A percentile compares a stretch with the other conserved stretches of the same genome.
These are phyloP conservation scores for Limonius californicus DNA, from an alignment of 1,140 invertebrate genomes.

Conservation along the genomic window DNA sequence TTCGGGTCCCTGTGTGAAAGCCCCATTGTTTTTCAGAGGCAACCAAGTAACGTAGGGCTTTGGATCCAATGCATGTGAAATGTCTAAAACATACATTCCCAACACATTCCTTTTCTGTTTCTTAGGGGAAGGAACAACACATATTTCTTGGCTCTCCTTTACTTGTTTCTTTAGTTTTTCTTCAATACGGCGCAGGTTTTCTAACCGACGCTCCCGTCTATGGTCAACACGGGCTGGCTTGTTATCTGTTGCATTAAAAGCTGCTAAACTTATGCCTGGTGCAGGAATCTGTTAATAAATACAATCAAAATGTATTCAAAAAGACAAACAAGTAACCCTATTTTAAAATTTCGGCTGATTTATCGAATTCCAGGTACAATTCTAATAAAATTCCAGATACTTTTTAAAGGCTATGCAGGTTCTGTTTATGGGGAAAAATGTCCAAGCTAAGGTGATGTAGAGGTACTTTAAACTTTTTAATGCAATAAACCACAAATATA, in stretches of 20 bases:
- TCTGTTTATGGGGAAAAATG: too few relatives aligned
- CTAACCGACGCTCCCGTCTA: slow-evolving; percentile 29
- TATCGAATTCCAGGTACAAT: too few relatives aligned
- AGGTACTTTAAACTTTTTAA: too few relatives aligned
- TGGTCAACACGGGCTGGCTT: neutral
- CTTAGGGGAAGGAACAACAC: slow-evolving; percentile 6
- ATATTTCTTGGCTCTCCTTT: neutral
- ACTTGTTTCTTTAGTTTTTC: slow-evolving; percentile 27
- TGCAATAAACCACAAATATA: too few relatives aligned
- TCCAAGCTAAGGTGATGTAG: too few relatives aligned
- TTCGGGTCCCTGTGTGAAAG: slow-evolving; percentile 68
- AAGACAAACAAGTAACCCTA: too few relatives aligned
- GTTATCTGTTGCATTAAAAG: slow-evolving; percentile 23
- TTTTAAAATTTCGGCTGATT: too few relatives aligned
- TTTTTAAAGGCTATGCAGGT: too few relatives aligned
- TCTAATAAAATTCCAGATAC: too few relatives aligned
- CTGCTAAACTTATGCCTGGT: slow-evolving; percentile 23
- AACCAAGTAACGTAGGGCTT: slow-evolving; percentile 73
- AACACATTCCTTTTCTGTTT: slow-evolving; percentile 47
- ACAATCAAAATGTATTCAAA: too few relatives aligned
- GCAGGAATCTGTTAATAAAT: too few relatives aligned
- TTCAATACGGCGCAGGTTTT: slow-evolving; percentile 30
- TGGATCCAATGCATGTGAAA: slow-evolving; percentile 64
- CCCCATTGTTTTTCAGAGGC: slow-evolving; percentile 58
- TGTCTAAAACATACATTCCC: slow-evolving; percentile 83